Evolutionary conservation across 23 tunicate species (phyloP).

Genomic region (Ciona savignyi): DNA sequence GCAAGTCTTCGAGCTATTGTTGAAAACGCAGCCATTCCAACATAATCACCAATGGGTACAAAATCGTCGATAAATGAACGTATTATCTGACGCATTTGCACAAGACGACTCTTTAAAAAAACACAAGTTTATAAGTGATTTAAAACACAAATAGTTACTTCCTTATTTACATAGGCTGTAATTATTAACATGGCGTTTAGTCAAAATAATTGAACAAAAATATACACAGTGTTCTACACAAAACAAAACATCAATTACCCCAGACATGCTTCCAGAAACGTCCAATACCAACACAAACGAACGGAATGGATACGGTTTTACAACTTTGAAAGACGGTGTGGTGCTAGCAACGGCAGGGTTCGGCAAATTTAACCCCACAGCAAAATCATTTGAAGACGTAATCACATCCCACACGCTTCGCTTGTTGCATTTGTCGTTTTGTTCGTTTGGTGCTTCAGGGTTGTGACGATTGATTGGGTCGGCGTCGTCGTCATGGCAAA

Average conservation of each 20-base stretch:
- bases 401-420: slow-evolving; percentile 57
- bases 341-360: slow-evolving; percentile 7
- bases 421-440: slow-evolving; percentile 32
- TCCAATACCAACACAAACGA: slow-evolving; percentile 54
- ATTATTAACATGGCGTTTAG: no score
- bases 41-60: slow-evolving; percentile 8
- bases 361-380: slow-evolving; percentile 6
- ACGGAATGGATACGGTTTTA: slow-evolving; percentile 13
- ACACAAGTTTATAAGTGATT: no score
- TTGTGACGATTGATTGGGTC: slow-evolving; percentile 35
- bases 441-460: slow-evolving; percentile 44
- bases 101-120: slow-evolving; percentile 15
- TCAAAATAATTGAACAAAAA: no score
- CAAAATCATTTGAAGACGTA: slow-evolving; percentile 25
- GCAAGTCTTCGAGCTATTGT: slow-evolving; percentile 12
- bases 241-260: slow-evolving; percentile 38
- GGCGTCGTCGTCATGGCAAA: slow-evolving; percentile 41
- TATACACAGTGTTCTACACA: no score
- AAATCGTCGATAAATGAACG: slow-evolving; percentile 6
- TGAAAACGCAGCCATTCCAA: slow-evolving; percentile 34
- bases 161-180: no score
- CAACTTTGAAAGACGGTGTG: slow-evolving; percentile 24
- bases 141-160: no score
- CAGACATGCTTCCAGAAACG: slow-evolving; percentile 63
- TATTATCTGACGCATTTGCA: slow-evolving; percentile 9